phyloP scores from a whole-genome alignment of 2,113 vertebrate species.

The Diadophis punctatus region DNA sequence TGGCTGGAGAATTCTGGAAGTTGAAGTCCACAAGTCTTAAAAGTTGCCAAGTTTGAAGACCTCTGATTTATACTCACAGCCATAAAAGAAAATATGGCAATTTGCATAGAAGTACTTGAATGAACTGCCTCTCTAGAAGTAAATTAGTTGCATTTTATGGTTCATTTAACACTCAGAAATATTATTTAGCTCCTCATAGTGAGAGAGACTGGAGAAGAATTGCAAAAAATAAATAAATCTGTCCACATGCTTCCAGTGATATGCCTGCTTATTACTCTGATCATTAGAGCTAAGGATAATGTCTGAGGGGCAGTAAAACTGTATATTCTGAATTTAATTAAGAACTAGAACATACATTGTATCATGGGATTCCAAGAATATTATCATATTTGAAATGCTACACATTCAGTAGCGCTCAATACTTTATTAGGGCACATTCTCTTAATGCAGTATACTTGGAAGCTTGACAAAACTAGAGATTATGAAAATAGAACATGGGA shows the following conservation, averaged over 20 bases:
- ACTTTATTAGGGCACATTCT: background rate
- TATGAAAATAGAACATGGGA: background rate
- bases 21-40: no score
- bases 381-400: background rate
- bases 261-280: background rate
- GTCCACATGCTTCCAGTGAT: background rate
- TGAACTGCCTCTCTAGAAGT: background rate
- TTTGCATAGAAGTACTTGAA: background rate
- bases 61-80: background rate
- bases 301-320: background rate
- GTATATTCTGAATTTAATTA: background rate
- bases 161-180: background rate
- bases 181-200: background rate
- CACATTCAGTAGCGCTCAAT: background rate
- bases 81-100: background rate
- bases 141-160: background rate
- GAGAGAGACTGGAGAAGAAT: background rate
- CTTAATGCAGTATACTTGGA: background rate
- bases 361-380: background rate
- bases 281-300: background rate
- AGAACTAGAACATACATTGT: background rate
- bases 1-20: no score
- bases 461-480: background rate
- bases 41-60: no score
- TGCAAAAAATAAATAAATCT: background rate